Evolutionary conservation across 2,113 vertebrate species (phyloP), one percentile per base, ranked within the genome.

Genomic region (Hirundichthys speculiger): DNA sequence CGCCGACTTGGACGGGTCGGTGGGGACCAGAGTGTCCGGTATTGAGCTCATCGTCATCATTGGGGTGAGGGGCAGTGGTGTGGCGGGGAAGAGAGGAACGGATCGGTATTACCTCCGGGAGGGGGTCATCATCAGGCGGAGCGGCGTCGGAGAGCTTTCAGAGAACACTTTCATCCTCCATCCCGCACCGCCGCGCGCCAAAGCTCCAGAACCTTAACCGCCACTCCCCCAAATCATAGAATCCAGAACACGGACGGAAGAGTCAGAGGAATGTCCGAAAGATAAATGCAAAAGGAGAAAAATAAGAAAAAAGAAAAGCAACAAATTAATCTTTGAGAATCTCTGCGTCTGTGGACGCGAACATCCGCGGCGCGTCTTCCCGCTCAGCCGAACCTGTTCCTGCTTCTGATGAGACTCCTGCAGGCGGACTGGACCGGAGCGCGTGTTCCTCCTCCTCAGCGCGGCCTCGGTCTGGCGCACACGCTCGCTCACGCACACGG

Each of bases 31-130:
- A 69, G 91, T 89, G 87, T 94, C 94, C 86, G 95, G 85, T 75
- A 95, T 80, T 49, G 95, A 94, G 88, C 93, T 95, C 96, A 96
- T 95, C 75, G 94, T 93, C 92, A 94, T 93, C 86, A 77, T 88
- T 70, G 69, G 86, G 59, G 50, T 50, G 49, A 43, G 51, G 73
- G 69, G 45, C 61, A 56, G 64, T 18, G 53, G 16, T 64, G 73
- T 13, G 56, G 25, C 5, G 67, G 57, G 56, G 51, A 61, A 24
- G 13, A 19, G 30, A 16, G 20, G 4, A 41, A 5, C 24, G 12
- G 4, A 52, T 61, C 39, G 34, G 49, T 71, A 77, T 20, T 70
- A 77, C 49, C 77, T 82, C 76, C 73, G 15, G 49, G 3, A 19
- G 20, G 53, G 61, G 59, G 61, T 57, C 87, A 82, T 87, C 46